Conservation (phyloP, 2,888 invertebrate genomes). For the Nemotelus pantherinus region DNA sequence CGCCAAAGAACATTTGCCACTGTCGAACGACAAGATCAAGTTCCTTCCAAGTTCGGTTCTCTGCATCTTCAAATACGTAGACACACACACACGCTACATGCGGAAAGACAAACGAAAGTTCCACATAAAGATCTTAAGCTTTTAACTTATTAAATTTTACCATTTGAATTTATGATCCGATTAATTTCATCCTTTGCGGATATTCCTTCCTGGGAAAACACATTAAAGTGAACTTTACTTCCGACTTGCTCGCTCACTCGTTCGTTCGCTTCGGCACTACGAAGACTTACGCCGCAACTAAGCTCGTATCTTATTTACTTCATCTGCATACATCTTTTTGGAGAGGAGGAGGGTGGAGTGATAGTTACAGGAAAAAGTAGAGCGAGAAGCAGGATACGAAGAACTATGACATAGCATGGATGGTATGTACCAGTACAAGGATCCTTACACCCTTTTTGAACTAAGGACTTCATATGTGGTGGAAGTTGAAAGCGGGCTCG, state of each 20-base stretch:
- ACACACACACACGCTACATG: no score
- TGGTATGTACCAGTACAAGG: no score
- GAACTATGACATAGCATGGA: no score
- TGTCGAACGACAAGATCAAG: background rate
- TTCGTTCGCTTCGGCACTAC: background rate
- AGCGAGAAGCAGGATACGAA: no score
- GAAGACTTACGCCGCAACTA: slow-evolving; percentile 16
- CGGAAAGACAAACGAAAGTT: background rate
- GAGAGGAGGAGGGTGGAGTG: background rate
- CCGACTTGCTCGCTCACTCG: background rate
- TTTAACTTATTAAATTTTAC: slow-evolving; percentile 39
- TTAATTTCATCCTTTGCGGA: slow-evolving; percentile 25
- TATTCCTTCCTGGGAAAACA: background rate
- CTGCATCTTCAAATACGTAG: no score
- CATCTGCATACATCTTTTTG: background rate
- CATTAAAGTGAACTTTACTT: slow-evolving; percentile 36
- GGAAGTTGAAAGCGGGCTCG: background rate
- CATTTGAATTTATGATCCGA: slow-evolving; percentile 41
- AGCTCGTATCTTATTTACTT: slow-evolving; percentile 32
- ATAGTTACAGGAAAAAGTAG: background rate
- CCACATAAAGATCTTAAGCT: slow-evolving; percentile 38
- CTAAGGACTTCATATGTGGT: background rate
- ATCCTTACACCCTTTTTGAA: background rate
- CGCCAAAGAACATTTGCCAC: slow-evolving; percentile 15
- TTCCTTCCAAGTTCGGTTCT: no score